Evolutionary conservation across 2,888 invertebrate genomes (phyloP), one percentile per base, ranked within the genome.

Genomic region (Cremastobaeus sp.): DNA sequence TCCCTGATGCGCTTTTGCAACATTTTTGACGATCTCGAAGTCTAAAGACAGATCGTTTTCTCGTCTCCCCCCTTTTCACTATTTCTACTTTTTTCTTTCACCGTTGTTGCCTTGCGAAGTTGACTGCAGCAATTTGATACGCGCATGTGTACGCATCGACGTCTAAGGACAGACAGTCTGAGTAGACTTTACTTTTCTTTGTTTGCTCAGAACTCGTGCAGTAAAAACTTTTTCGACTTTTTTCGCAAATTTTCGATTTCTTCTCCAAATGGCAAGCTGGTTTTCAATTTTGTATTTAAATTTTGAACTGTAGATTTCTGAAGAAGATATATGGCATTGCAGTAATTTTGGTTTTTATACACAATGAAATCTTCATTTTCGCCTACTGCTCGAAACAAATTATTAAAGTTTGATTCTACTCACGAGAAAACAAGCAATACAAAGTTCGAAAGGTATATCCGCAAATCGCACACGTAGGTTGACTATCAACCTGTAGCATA

Each of bases 151-250:
- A 68, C 60, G 60, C 70, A 70, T 70, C 70, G 74, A 74, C 74
- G 59, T 66, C 68, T 71, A 60, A 68, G 75, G 62, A 71, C 72
- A 60, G 73, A 62, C 64, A 37, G 74, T 72, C 76, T 72, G 59
- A 65, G 76, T 76, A 76, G 78, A 78, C 79, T 78, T 79, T 78
- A 76, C 77, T 72, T 78, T 79, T 76, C 77, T 78, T 78, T 78
- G 77, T 78, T 77, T 76, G 74, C 73, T 69, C 65, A 74, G 73
- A 73, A 70, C 73, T 74, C 74, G 57, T 62, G 74, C 55, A 69
- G 69, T 66, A 45, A 32, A 59, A 68, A 50, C 48, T 60, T 30
- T 65, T 28, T 55, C 39, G 43, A 57, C 34, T 47, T 57, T 69
- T 62, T 70, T 43, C 25, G 3, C 25, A 25, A 25, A 25, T 5